Base-by-base conservation (phyloP, 2,797 vertebrate genomes). In the Acestrorhynchus altus region DNA sequence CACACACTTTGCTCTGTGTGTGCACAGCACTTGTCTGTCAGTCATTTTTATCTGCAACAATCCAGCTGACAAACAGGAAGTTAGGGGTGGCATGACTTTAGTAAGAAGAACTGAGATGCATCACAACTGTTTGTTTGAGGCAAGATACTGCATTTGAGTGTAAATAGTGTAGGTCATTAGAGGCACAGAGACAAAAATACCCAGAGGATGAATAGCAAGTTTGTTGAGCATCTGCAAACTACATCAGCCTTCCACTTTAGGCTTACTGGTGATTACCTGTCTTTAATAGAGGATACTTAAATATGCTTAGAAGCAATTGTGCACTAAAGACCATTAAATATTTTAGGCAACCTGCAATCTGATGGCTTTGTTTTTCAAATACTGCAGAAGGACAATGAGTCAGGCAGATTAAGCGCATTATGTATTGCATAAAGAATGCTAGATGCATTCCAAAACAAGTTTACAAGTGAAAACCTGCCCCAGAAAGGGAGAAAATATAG, bases 51-150 rank as follows among this genome's bases (percentile, higher is more conserved):
- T 88, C 86, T 89, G 82, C 90, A 88, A 84, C 83, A 70, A 88
- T 84, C 70, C 72, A 67, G 71, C 56, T 31, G 80, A 87, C 83
- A 86, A 90, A 92, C 90, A 93, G 92, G 92, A 93, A 91, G 86
- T 22, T 71, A 82, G 85, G 51, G 85, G 85, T 82, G 87, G 85
- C 79, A n/a, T 71, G 39, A 82, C 60, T 77, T 39, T 26, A 47
- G 65, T 71, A 24, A 74, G 67, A 79, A 69, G 16, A 57, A 47
- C 31, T 35, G 42, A 75, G 63, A 52, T 4, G 59, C 42, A 69
- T n/a, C 64, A 28, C 61, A 57, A 18, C 70, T 39, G 46, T 42
- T 15, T 65, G 76, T 73, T 81, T 67, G 4, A 61, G 42, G 54
- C 26, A 63, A 54, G 2, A 24, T 72, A 71, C 60, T 70, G 54